Percentiles rank a stretch among this genome's conserved stretches.
Evolutionary conservation across 2,113 vertebrate species (phyloP).

Genomic region (Halcyon malimbica): DNA sequence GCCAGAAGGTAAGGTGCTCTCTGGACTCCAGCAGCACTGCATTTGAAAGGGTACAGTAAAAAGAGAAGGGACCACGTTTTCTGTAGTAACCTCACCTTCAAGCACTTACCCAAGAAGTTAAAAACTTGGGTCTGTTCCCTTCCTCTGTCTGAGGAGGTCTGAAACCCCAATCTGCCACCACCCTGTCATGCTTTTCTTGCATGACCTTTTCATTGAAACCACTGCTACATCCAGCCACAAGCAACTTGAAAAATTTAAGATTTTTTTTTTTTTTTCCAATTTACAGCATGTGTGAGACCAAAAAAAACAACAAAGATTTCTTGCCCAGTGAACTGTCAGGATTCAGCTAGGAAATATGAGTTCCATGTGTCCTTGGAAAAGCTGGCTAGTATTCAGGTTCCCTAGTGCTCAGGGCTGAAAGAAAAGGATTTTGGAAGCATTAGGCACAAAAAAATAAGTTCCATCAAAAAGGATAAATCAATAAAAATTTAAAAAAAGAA

Average conservation of each 20-base stretch:
- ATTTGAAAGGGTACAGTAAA: not conserved
- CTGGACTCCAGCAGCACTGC: not conserved
- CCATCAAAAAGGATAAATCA: not conserved
- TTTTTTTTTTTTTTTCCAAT: not conserved
- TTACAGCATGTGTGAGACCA: not conserved
- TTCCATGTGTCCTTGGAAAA: not conserved
- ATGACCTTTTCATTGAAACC: not conserved
- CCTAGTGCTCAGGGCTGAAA: not conserved
- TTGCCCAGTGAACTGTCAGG: not conserved
- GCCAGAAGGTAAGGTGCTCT: not conserved
- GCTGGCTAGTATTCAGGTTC: not conserved
- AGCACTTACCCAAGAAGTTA: not conserved
- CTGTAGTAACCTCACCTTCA: not conserved
- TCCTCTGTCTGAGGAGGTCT: not conserved
- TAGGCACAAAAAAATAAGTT: not conserved
- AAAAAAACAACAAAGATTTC: not conserved
- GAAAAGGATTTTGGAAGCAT: not conserved
- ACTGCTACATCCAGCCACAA: not conserved
- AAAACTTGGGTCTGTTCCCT: not conserved
- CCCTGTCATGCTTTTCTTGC: not conserved
- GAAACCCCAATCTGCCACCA: not conserved
- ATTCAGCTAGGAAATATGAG: not conserved
- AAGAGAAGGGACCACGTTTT: not conserved
- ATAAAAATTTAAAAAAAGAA: not conserved
- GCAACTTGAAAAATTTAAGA: not conserved